Evolutionary conservation across 2,888 invertebrate genomes (phyloP), one percentile per base, ranked within the genome.

Genomic region (Chirona hameri): DNA sequence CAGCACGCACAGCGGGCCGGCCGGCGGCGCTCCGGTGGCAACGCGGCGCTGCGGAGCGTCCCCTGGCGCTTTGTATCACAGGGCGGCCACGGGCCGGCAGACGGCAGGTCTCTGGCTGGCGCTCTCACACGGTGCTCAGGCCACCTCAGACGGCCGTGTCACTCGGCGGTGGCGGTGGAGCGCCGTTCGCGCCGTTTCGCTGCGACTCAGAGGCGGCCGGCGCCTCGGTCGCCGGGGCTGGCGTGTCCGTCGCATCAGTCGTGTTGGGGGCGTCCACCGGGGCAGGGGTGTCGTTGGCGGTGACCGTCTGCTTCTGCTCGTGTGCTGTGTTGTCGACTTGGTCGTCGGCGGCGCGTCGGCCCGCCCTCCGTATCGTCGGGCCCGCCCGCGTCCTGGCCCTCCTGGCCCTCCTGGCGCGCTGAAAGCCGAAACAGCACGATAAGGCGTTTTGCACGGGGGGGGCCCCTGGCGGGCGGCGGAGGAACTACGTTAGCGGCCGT

Each of bases 341-440:
- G 1, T 12, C 52, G 52, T 52, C 52, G 65, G 3, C 65, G 24
- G 65, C 14, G 24, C 27, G 9, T 27, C 15, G 27, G 29, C 27
- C 29, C 69, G 29, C 10, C 10, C 69, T 69, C 69, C 7, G 69
- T 15, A 29, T 69, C 69, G 14, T 1, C 31, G 69, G 69, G 15
- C 31, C 27, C 65, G 65, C 65, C 27, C 65, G 69, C 29, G 27
- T 31, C 69, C 29, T 27, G 29, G n/a, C 60, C 14, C n/a, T n/a
- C n/a, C n/a, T n/a, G n/a, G 69, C 69, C 24, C n/a, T 1, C 69
- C 29, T 29, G 29, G 29, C 15, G 31, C 69, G 31, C 69, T 69
- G 69, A 69, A 69, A 69, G 69, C 69, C 69, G 69, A 69, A 18
- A 69, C 69, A 69, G 31, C 69, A 69, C 69, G 69, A 69, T 69